Evolutionary conservation across 2,113 vertebrate genomes (phyloP).

Genomic region (Reinhardtius hippoglossoides): DNA sequence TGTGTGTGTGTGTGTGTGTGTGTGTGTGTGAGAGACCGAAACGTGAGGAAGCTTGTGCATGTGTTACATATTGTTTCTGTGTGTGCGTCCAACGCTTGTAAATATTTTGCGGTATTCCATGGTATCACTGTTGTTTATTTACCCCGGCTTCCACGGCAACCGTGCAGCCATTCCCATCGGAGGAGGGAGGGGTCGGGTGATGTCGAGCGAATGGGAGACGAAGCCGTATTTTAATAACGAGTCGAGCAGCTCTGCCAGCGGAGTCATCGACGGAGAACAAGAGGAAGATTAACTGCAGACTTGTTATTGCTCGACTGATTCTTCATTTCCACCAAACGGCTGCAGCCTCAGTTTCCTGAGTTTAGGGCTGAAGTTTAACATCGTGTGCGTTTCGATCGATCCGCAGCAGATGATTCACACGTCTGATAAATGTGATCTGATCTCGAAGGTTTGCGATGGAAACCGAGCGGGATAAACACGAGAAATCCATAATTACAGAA

Average conservation of each 20-base stretch:
- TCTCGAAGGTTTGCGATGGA: not conserved
- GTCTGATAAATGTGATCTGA: not conserved
- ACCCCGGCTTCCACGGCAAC: slow-evolving; percentile 51
- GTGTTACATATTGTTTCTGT: slow-evolving; percentile 9
- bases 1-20: slow-evolving; percentile 6
- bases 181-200: slow-evolving; percentile 49
- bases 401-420: not conserved
- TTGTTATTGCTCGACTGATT: not conserved
- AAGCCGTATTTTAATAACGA: slow-evolving; percentile 7
- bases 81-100: slow-evolving; percentile 48
- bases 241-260: not conserved
- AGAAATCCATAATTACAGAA: no score
- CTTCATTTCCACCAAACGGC: not conserved
- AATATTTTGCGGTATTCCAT: slow-evolving; percentile 77
- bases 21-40: not conserved
- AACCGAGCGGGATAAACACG: no score
- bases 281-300: not conserved
- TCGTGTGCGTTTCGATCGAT: not conserved
- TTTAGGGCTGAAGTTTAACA: not conserved
- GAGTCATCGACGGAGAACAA: not conserved
- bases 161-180: slow-evolving; percentile 34
- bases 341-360: not conserved
- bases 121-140: slow-evolving; percentile 74
- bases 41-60: not conserved
- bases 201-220: slow-evolving; percentile 25